Base-by-base conservation (phyloP, 2,113 vertebrate species). In the Corvus cornix region DNA sequence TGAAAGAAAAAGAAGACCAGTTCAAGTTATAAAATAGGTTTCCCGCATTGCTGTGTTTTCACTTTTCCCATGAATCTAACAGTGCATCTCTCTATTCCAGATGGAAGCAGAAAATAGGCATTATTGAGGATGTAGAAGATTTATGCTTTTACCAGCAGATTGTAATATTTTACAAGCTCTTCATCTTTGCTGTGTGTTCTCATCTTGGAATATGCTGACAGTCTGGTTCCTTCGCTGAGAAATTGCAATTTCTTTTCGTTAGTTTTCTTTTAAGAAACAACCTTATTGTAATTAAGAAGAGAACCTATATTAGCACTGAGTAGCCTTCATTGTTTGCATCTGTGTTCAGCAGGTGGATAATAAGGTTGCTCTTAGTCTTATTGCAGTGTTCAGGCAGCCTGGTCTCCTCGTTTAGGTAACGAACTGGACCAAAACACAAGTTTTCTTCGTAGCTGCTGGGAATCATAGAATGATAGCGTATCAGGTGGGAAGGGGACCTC, bases 381-480 rank as follows among this genome's bases (percentile, higher is more conserved):
- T 0, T 0, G 0, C 41, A 41, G 55, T 30, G 33, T 46, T 76
- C 43, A 59, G 44, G 26, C 58, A 87, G 27, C 26, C 52, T 87
- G 21, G 3, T n/a, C 17, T 53, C 87, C 46, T 76, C 30, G 14
- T 31, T 68, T 46, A 28, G 23, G 16, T 63, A 69, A 33, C 13
- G 31, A 72, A 46, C n/a, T 66, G 53, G 31, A 72, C 31, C 26
- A 85, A 83, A 93, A 28, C n/a, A 53, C 0, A 2, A 4, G 3
- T 62, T 84, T 82, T 64, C 48, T 70, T 51, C 9, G 1, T 33
- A 60, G 59, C 46, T 93, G 21, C 60, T 78, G 33, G 28, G n/a
- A 87, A 74, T 63, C 56, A 16, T 24, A n/a, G 23, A 63, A 70
- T 63, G 49, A 30, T 26, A 8, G 41, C 9, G 6, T 55, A 14